Percentiles rank a stretch among this genome's conserved stretches.
Conservation (phyloP, 2,797 vertebrate species). For the Sebastes cheni region DNA sequence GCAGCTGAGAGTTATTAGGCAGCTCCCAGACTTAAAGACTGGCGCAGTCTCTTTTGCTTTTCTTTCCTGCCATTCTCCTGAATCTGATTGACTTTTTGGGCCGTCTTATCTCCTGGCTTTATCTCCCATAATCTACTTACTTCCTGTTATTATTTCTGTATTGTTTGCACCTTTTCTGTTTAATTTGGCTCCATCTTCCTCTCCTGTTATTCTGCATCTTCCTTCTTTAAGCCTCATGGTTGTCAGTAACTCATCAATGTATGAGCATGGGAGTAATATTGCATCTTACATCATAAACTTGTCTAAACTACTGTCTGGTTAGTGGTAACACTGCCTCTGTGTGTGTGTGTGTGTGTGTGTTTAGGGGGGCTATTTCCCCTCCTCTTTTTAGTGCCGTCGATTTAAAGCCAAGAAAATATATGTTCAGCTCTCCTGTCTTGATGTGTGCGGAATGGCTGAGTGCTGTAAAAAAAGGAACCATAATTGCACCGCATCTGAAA, state of each 20-base stretch:
- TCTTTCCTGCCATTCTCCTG: background rate
- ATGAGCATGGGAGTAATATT: constrained; percentile 43
- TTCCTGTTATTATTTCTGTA: background rate
- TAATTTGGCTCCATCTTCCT: constrained; percentile 4
- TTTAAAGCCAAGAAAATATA: constrained; percentile 70
- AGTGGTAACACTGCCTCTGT: background rate
- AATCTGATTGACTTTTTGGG: background rate
- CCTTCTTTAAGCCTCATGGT: constrained; percentile 1
- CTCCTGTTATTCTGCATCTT: background rate
- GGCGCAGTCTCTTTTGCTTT: constrained; percentile 32
- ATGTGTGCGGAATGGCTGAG: constrained; percentile 74
- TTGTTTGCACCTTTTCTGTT: background rate
- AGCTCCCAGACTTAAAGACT: constrained; percentile 41
- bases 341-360: background rate
- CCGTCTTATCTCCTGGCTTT: background rate
- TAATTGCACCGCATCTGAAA: constrained; percentile 78
- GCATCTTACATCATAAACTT: constrained; percentile 50
- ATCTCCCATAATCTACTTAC: background rate
- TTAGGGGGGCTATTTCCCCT: constrained; percentile 5
- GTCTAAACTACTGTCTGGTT: constrained; percentile 40
- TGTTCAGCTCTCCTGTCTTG: constrained; percentile 64
- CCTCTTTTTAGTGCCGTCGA: constrained; percentile 51
- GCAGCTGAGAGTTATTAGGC: constrained; percentile 69
- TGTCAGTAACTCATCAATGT: constrained; percentile 50
- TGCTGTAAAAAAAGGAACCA: constrained; percentile 70